phyloP scores from a whole-genome alignment of 1,140 invertebrate genomes.

The Coelopa frigida region DNA sequence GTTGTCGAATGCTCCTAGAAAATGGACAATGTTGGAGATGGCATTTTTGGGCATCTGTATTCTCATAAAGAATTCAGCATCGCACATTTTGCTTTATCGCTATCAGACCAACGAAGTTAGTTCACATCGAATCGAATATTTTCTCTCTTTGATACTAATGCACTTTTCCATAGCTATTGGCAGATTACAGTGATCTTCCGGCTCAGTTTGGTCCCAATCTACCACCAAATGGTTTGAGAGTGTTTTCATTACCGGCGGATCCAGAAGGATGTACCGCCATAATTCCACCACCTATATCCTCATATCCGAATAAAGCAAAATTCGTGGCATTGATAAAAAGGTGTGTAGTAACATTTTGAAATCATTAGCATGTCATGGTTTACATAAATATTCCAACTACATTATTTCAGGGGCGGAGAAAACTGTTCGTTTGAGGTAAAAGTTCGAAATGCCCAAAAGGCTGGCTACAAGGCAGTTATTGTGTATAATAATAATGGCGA shows the following conservation, averaged over 20 bases:
- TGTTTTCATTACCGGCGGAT: conserved; percentile 59
- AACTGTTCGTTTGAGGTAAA: conserved; percentile 80
- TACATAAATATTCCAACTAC: neutral
- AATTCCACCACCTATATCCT: conserved; percentile 49
- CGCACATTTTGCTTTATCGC: no score
- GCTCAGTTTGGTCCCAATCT: conserved; percentile 58
- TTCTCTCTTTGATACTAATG: conserved; percentile 10
- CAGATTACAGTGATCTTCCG: conserved; percentile 61
- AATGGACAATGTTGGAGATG: no score
- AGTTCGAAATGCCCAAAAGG: conserved; percentile 71
- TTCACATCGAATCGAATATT: no score
- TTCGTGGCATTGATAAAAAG: conserved; percentile 71
- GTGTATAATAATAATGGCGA: conserved; percentile 79
- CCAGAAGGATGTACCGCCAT: conserved; percentile 63
- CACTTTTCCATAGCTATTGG: conserved; percentile 47
- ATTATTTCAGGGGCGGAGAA: conserved; percentile 45
- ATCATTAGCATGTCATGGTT: no score
- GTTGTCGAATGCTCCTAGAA: no score
- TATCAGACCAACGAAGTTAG: no score
- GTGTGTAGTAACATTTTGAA: no score
- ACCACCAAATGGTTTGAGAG: conserved; percentile 53
- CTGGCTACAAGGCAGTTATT: conserved; percentile 72
- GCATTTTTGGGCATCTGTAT: no score
- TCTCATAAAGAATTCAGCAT: no score
- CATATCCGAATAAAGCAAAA: conserved; percentile 48